Conservation (phyloP, 2,888 invertebrate species). For the Sthenelais limicola region DNA sequence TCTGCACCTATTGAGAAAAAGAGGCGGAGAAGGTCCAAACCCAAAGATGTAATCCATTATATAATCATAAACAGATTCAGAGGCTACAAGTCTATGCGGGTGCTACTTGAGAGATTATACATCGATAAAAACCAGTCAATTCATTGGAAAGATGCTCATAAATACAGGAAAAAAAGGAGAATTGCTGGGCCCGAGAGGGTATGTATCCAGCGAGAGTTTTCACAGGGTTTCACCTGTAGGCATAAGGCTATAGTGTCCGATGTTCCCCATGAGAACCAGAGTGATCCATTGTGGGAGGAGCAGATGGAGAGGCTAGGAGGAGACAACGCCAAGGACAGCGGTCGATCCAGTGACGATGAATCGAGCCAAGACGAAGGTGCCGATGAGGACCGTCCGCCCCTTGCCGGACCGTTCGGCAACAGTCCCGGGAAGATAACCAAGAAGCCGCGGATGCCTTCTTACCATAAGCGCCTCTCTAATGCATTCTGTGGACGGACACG, state of each 20-base stretch:
- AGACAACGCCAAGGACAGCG: conserved; percentile 9
- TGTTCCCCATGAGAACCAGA: conserved; percentile 38
- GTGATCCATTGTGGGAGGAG: conserved; percentile 40
- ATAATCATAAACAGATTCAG: conserved; percentile 53
- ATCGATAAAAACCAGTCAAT: conserved; percentile 14
- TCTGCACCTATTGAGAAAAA: not conserved
- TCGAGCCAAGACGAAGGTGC: conserved; percentile 12
- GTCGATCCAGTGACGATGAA: conserved; percentile 16
- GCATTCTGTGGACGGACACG: conserved; percentile 38
- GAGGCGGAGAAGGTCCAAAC: conserved; percentile 16
- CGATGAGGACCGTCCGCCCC: not conserved
- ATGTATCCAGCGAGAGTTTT: no score
- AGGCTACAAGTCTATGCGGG: conserved; percentile 60
- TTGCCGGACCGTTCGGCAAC: not conserved
- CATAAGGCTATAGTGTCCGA: conserved; percentile 41
- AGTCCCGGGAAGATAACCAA: not conserved
- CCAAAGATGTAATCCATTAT: conserved; percentile 29
- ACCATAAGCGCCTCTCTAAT: conserved; percentile 40
- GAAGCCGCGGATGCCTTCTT: conserved; percentile 39
- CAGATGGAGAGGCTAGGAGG: conserved; percentile 38
- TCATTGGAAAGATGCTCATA: conserved; percentile 14
- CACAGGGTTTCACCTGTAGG: no score
- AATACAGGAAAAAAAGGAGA: not conserved
- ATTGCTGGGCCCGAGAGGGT: not conserved
- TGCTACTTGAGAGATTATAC: conserved; percentile 56